Evolutionary conservation across 2,888 invertebrate species (phyloP), one percentile per base, ranked within the genome.

Genomic region (Microctonus hyperodae): DNA sequence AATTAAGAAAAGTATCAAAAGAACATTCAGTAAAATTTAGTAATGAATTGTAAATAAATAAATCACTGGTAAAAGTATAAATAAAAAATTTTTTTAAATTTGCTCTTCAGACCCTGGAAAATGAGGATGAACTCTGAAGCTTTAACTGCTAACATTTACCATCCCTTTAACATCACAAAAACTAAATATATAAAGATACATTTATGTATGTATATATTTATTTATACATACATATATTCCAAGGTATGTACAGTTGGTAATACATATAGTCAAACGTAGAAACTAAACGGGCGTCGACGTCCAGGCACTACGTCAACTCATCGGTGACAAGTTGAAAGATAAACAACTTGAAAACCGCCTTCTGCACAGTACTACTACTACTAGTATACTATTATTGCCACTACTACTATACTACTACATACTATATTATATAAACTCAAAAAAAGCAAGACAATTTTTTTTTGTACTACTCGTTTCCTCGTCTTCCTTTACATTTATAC

Each of bases 291-390:
- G 35, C 23, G 16, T 33, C 40, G 44, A 40, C 23, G 25, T 48
- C 48, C 40, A 25, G 22, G 40, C 28, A 60, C 20, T 57, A 57
- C 3, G 25, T 11, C 33, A 57, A 65, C 71, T 70, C 69, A 68
- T 68, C 64, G 71, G 66, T 66, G 65, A 57, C 70, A 66, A 69
- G 68, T 69, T 65, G 68, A 67, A 69, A 70, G 70, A 69, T 71
- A 73, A 73, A 70, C 70, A 72, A 55, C 44, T 58, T 56, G 60
- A 65, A 65, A 70, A 68, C 61, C 67, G 58, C 56, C 37, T 66
- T 61, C 65, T 58, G 40, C n/a, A n/a, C n/a, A 61, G 58, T 56
- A 40, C 59, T 37, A 2, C 44, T 44, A 28, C 28, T 7, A 63
- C 69, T 61, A 67, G 68, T 53, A 64, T 37, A 16, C 61, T 71